Base-by-base conservation (phyloP, 2,113 vertebrate genomes). In the Megatriorchis doriae region DNA sequence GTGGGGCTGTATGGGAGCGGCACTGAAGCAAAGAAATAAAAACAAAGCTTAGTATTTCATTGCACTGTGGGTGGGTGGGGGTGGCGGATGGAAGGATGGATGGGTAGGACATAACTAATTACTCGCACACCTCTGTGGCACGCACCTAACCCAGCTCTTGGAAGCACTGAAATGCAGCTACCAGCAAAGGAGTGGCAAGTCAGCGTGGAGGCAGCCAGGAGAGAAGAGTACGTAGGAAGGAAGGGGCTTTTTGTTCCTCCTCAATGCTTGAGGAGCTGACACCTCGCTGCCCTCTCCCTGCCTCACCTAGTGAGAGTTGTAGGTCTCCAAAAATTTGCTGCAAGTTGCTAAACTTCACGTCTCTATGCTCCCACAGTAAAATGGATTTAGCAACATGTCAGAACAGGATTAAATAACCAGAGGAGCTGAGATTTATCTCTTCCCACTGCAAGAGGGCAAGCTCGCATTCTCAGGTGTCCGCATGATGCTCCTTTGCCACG, bases 1-100 rank as follows among this genome's bases (percentile, higher is more conserved):
- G 1, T 0, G 2, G 53, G 40, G 65, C 15, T 0, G 3, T 17
- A 23, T 0, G 4, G 50, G 17, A 61, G 73, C 8, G 1, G 32
- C 23, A 7, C 68, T 5, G 17, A 40, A 52, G 47, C 38, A n/a
- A 11, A 68, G 65, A 15, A 53, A 63, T 42, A 3, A 55, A 59
- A 58, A 10, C 56, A 74, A 65, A 87, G 75, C 18, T 70, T 36
- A 42, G 40, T 15, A 40, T 31, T 66, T 72, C 52, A 6, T 11
- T 26, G 11, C 20, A 3, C 22, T 13, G 53, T 45, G 68, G 83
- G 52, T 71, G 74, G 63, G 85, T 11, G 1, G 18, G 42, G 21
- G 32, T 11, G 42, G 19, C 4, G 9, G 66, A 32, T 3, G 20
- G 52, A 67, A 34, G 47, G 42, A 50, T 4, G 38, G 68, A 43